Base-by-base conservation (phyloP, 2,888 invertebrate genomes). In the Polymixis lichenea region DNA sequence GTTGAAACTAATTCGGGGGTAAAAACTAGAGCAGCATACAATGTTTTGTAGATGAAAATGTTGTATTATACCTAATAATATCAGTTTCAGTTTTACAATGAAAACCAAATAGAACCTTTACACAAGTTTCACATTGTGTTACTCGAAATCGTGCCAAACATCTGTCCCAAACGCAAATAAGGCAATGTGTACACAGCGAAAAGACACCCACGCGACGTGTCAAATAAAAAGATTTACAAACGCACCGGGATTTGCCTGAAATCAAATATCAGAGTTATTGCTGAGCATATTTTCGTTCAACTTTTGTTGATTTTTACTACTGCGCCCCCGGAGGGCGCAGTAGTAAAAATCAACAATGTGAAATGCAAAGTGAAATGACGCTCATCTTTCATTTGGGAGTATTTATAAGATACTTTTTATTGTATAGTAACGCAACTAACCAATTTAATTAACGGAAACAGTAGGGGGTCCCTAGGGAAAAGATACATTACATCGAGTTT, bases 151-250 rank as follows among this genome's bases (percentile, higher is more conserved):
- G 66, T 58, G 77, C 75, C 80, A 77, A 81, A 80, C 72, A 78
- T 60, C 69, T 71, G 61, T 82, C 82, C 80, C 84, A 61, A 75
- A 77, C 22, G 82, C 83, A 88, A 88, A 88, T 86, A 89, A 77
- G 64, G 74, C 61, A 61, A 86, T 85, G 75, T 84, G 75, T 80
- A 78, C 79, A 75, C 75, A 75, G 78, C 64, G 80, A 68, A 66
- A 79, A 73, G 66, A 84, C 73, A 80, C 75, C 76, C 78, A 83
- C n/a, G 81, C 65, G 75, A 85, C 80, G 86, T 84, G 78, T 87
- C 87, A 88, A 88, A 89, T 90, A 90, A 87, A 91, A 87, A 88
- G 88, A 91, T 91, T 91, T 90, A 88, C 73, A 87, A 83, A 79
- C 87, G 68, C 78, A 56, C 67, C 49, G 86, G 82, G 87, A 87